Base-by-base conservation (phyloP, 2,888 invertebrate species). In the Ethmia dodecea region DNA sequence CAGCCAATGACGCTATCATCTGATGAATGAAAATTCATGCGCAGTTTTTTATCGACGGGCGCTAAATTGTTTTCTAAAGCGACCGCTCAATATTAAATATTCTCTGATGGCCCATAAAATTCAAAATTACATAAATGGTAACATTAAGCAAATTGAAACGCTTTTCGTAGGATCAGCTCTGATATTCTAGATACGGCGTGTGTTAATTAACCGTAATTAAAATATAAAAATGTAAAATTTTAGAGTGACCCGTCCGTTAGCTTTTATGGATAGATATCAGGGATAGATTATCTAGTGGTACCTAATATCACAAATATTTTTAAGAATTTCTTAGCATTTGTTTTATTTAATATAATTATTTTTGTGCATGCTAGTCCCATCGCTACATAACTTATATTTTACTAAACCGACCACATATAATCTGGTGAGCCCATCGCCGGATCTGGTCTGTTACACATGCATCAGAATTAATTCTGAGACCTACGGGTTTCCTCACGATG, bases 21-120 rank as follows among this genome's bases (percentile, higher is more conserved):
- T n/a, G n/a, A n/a, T n/a, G n/a, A n/a, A n/a, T n/a, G n/a, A n/a
- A 22, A 22, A 22, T 22, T 22, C 8, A n/a, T 22, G 8, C 9
- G 22, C 3, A 22, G n/a, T 26, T 22, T 22, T 22, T 22, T 22
- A 22, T 22, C 22, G 22, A 28, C 14, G 10, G 14, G 9, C 8
- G 14, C 24, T 24, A 24, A 20, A 24, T 24, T 24, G 5, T 24
- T 16, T 16, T 25, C 24, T 15, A 25, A 38, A 52, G 39, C 45
- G 41, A 46, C 50, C 46, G 42, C 37, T 48, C 52, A 51, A 43
- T 59, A 48, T n/a, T n/a, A n/a, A n/a, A n/a, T n/a, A n/a, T 52
- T 55, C 44, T 52, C 53, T 65, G 47, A 73, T 70, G 55, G 57
- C 54, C 68, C 66, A 68, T 74, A 74, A 72, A 71, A 74, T 69